Conservation (phyloP, 1,140 invertebrate species). For the Chelonus insularis region DNA sequence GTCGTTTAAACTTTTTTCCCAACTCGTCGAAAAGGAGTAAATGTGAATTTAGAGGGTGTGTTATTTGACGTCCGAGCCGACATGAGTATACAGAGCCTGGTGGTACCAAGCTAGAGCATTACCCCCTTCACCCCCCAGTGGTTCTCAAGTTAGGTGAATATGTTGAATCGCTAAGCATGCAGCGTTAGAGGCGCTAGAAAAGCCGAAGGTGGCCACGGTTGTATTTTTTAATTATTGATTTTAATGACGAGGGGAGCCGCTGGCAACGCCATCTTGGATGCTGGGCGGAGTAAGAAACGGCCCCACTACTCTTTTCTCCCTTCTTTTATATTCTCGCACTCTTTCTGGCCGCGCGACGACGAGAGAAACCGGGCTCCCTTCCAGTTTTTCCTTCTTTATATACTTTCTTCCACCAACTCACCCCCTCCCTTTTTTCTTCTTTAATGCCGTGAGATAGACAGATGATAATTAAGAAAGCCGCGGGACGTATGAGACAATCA, state of each 20-base stretch:
- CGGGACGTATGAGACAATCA: constrained; percentile 39
- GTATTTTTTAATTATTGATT: constrained; percentile 64
- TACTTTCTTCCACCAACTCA: not conserved
- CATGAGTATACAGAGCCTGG: not conserved
- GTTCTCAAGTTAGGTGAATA: constrained; percentile 3
- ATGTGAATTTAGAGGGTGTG: constrained; percentile 9
- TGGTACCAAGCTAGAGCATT: not conserved
- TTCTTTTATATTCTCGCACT: constrained; percentile 35
- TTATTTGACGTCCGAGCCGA: not conserved
- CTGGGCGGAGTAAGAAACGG: constrained; percentile 60
- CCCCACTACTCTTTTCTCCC: constrained; percentile 30
- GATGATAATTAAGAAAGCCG: constrained; percentile 62
- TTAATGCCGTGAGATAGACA: constrained; percentile 57
- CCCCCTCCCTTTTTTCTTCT: constrained; percentile 31
- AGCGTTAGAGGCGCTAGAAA: constrained; percentile 48
- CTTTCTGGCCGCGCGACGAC: constrained; percentile 16
- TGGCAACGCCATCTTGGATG: constrained; percentile 61
- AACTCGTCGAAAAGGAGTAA: no score
- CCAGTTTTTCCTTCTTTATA: constrained; percentile 5
- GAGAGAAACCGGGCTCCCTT: constrained; percentile 14
- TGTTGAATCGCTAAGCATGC: constrained; percentile 11
- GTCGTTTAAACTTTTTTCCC: no score
- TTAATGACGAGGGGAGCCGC: constrained; percentile 59
- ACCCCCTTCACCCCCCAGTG: not conserved
- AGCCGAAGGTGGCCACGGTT: constrained; percentile 57